phyloP scores from a whole-genome alignment of 2,113 vertebrate species.

The Edolisoma coerulescens region DNA sequence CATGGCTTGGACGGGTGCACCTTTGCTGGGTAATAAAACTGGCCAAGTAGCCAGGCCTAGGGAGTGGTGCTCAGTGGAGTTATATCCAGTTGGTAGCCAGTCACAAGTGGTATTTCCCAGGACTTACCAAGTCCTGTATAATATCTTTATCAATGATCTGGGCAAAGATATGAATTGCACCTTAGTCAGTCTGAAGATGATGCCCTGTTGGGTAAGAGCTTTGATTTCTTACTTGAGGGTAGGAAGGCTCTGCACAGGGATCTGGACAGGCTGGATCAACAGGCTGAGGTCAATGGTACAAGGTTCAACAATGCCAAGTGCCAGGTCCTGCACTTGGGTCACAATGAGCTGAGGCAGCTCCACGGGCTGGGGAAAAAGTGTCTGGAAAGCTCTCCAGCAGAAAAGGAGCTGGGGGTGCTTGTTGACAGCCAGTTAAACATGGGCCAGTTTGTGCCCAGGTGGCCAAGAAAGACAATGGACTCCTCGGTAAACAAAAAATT shows the following conservation, averaged over 20 bases:
- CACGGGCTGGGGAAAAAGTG: background rate
- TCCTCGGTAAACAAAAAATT: background rate
- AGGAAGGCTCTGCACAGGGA: background rate
- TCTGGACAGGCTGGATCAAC: background rate
- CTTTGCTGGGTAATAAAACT: background rate
- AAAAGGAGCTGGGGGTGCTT: background rate
- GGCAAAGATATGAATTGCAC: background rate
- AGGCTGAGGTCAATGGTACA: background rate
- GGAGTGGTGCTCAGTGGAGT: background rate
- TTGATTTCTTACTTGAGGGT: background rate
- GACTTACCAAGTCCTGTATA: background rate
- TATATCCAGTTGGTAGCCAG: no score
- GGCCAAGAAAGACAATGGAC: background rate
- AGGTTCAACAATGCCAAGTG: background rate
- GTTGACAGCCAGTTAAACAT: background rate
- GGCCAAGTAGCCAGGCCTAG: no score
- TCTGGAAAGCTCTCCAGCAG: background rate
- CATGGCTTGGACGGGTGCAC: background rate
- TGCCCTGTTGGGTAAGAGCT: background rate
- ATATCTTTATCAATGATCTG: background rate
- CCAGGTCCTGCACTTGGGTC: rapidly evolving
- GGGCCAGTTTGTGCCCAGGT: background rate
- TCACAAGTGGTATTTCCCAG: background rate
- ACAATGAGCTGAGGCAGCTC: background rate
- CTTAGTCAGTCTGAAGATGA: background rate